phyloP scores from a whole-genome alignment of 2,797 vertebrate genomes.

The Pangasius mekongensis region DNA sequence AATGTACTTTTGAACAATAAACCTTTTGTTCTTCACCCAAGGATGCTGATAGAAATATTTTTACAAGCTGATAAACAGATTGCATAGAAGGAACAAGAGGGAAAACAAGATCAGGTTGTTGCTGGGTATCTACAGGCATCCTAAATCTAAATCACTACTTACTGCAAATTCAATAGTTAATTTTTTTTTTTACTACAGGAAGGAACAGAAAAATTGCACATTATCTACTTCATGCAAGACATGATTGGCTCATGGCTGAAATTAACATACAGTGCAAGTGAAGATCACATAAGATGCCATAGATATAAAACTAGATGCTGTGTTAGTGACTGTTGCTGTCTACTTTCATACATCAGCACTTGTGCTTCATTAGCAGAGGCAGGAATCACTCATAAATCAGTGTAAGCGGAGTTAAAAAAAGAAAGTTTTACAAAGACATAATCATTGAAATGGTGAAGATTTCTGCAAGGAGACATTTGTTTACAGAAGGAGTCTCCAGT shows the following conservation, averaged over 20 bases:
- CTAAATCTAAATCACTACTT: background rate
- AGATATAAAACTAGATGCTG: background rate
- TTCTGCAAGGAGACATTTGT: no score
- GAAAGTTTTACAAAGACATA: no score
- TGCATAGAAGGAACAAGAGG: background rate
- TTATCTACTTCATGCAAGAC: background rate
- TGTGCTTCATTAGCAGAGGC: background rate
- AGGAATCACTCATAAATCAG: background rate
- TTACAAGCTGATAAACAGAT: background rate
- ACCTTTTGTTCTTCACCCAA: background rate
- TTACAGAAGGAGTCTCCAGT: no score
- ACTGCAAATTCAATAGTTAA: background rate
- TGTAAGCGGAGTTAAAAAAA: background rate
- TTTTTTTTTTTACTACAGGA: background rate
- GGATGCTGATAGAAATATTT: background rate
- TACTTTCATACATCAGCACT: background rate
- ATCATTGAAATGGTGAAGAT: no score
- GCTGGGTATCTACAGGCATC: background rate
- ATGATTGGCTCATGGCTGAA: background rate
- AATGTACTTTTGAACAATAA: background rate
- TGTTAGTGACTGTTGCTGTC: background rate
- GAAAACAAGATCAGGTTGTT: background rate
- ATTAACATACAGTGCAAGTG: background rate
- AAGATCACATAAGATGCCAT: background rate
- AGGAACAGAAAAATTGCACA: background rate